phyloP scores from a whole-genome alignment of 2,113 vertebrate genomes.

The Myotis lucifugus region DNA sequence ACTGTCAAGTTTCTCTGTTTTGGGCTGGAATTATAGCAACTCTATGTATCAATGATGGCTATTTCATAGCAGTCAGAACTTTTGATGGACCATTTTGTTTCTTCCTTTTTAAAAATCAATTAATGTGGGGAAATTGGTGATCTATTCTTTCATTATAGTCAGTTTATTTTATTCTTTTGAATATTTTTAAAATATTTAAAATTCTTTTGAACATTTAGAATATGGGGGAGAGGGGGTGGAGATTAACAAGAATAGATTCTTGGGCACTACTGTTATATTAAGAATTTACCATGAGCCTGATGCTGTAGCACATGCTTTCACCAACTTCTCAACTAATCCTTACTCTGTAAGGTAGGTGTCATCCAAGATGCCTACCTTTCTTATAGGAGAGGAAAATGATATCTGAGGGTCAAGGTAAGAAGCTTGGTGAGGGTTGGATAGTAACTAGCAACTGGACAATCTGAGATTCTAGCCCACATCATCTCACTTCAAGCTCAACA shows the following conservation, averaged over 20 bases:
- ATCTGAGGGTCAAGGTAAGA: background rate
- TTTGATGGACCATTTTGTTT: background rate
- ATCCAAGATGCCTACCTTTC: background rate
- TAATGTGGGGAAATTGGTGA: background rate
- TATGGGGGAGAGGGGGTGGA: background rate
- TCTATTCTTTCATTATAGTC: background rate
- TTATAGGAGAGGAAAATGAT: background rate
- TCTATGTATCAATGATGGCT: background rate
- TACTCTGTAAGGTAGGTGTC: background rate
- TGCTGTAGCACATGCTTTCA: background rate
- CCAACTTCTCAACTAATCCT: background rate
- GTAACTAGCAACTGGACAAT: background rate
- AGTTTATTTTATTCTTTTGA: background rate
- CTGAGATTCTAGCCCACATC: background rate
- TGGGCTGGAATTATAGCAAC: background rate
- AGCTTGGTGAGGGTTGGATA: background rate
- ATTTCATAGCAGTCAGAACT: background rate
- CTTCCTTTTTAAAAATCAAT: background rate
- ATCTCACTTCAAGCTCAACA: background rate
- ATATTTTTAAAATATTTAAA: background rate
- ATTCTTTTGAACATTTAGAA: constrained; percentile 14
- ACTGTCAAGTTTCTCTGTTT: background rate
- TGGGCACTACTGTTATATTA: background rate
- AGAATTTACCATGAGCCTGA: background rate
- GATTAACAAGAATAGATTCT: background rate